These are phyloP conservation scores for Drosophila dunni DNA, from an alignment of 1,140 invertebrate genomes.

Conservation along the genomic window DNA sequence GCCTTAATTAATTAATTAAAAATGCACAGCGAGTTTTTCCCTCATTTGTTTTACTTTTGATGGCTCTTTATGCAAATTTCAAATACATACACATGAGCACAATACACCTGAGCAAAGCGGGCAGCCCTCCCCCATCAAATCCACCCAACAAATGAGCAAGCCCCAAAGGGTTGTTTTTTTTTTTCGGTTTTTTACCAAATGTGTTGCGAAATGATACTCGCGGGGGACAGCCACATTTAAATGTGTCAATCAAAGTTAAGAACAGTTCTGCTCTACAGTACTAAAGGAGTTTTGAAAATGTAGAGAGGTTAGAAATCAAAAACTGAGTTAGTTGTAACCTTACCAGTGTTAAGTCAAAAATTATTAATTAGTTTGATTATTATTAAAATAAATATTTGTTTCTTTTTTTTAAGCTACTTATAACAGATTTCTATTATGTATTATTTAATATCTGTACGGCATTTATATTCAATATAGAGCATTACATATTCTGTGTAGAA, in stretches of 20 bases:
- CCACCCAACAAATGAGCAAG: conserved; percentile 17
- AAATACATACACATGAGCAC: conserved; percentile 53
- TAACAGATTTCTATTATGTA: too few species aligned
- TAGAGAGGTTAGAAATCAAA: not conserved
- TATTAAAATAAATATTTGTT: too few species aligned
- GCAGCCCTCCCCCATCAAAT: conserved; percentile 18
- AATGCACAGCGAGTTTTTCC: conserved; percentile 62
- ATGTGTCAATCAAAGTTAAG: conserved; percentile 44
- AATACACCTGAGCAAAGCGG: conserved; percentile 51
- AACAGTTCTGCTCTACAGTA: conserved; percentile 13
- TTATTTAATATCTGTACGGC: too few species aligned
- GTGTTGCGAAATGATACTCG: conserved; percentile 8
- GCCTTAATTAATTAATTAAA: conserved; percentile 84
- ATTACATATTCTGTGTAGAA: not conserved
- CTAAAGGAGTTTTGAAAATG: conserved; percentile 1
- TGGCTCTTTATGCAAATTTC: conserved; percentile 70
- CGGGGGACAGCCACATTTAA: conserved; percentile 25
- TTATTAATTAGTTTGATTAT: too few species aligned
- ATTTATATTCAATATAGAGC: conserved; percentile 2
- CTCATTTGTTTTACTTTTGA: conserved; percentile 24
- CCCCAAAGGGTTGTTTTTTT: conserved; percentile 26
- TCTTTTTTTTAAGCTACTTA: too few species aligned
- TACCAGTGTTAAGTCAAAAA: too few species aligned
- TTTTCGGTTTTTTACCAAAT: not conserved
- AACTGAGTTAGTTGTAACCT: not conserved